These are phyloP conservation scores for Sabatieria punctata DNA, from an alignment of 2,888 invertebrate genomes.

Conservation along the genomic window DNA sequence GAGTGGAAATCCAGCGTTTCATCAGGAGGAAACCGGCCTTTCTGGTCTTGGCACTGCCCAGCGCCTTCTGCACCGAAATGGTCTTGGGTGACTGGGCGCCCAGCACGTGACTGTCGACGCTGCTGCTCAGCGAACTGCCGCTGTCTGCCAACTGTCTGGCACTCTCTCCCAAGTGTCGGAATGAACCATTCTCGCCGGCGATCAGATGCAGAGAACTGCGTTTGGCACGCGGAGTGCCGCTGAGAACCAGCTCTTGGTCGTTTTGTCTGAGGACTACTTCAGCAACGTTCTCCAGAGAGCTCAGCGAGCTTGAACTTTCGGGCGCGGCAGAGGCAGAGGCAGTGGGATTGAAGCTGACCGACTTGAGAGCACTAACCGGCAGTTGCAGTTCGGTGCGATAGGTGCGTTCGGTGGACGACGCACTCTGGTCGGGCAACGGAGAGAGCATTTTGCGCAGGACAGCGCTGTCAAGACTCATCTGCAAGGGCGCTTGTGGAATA, in stretches of 20 bases:
- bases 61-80: no score
- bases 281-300: background rate
- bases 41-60: background rate
- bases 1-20: slow-evolving; percentile 90
- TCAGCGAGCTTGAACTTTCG: background rate
- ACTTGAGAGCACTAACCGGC: background rate
- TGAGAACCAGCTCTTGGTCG: background rate
- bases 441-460: slow-evolving; percentile 2
- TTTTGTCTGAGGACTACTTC: background rate
- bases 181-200: slow-evolving; percentile 2
- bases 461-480: slow-evolving; percentile 4
- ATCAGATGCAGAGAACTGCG: slow-evolving; percentile 8
- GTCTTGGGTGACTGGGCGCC: no score
- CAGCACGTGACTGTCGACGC: no score
- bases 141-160: no score
- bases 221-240: background rate
- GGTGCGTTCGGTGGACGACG: no score
- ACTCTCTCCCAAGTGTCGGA: background rate
- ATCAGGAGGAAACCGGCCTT: slow-evolving; percentile 50
- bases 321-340: background rate
- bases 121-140: no score
- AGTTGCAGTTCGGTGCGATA: background rate
- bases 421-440: slow-evolving; percentile 2
- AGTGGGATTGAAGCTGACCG: background rate
- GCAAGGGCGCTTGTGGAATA: background rate